Evolutionary conservation across 2,113 vertebrate genomes (phyloP), one percentile per base, ranked within the genome.

Genomic region (Casuarius casuarius): DNA sequence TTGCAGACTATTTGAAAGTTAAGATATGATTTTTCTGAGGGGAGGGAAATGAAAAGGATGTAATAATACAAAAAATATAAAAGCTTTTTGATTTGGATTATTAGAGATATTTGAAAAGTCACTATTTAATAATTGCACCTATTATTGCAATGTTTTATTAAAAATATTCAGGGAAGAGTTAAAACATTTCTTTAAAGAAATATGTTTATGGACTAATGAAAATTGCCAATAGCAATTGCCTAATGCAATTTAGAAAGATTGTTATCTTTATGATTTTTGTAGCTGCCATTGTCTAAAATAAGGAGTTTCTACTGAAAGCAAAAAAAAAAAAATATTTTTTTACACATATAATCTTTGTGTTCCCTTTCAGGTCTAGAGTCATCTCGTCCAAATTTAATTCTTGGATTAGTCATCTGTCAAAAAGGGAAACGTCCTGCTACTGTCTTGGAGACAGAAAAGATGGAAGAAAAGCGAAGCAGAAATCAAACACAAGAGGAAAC

Each of bases 391-490:
- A 99, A 99, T 98, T 98, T 99, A 79, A 99, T 99, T 88, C 98
- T 99, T 44, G 99, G 99, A 52, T 91, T 99, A 71, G 99, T 99
- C 25, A 98, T 99, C 89, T 98, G 99, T 95, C 99, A 99, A 89
- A 99, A 99, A 87, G 80, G 94, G 48, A 99, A 99, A 77, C 99
- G 98, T 66, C 97, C 96, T 25, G 98, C 97, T 58, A 66, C 20
- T 44, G 82, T 93, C 7, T 89, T 94, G 10, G 99, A 99, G 71
- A 29, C 79, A 2, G 98, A 98, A 38, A 98, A 98, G 86, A 8
- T 10, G 0, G 99, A 99, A 62, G 99, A 99, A 76, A 99, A 99
- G 93, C 98, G 98, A 95, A 90, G 96, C 49, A 98, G 98, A 68
- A 84, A 97, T 70, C 97, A 98, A 28, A 65, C 94, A 2, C 98